Evolutionary conservation across 1,140 invertebrate species (phyloP), one percentile per base, ranked within the genome.

Genomic region (Drosophila kikkawai): DNA sequence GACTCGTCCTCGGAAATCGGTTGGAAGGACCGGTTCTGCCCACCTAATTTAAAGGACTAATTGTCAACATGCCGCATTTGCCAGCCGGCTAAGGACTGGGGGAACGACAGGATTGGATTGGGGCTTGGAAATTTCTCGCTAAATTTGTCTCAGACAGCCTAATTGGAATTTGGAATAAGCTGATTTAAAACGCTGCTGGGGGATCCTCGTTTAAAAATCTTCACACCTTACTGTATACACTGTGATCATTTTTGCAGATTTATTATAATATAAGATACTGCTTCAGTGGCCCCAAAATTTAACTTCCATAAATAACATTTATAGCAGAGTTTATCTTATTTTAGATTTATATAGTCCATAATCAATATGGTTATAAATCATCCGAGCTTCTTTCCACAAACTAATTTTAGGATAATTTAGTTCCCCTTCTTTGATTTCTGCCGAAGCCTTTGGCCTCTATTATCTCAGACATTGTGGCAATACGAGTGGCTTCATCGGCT

Each of bases 41-140:
- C 83, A 67, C 51, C 86, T 78, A 74, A 87, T 88, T 83, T 80
- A 61, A 78, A 80, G 70, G 80, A 87, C 84, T 88, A 87, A 87
- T 87, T 87, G 83, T 83, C 80, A 83, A 80, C 84, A 87, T 68
- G 75, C 44, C 57, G 63, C 58, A 34, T 22, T 47, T 41, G 34
- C 11, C 34, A 29, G 34, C 12, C 50, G 32, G 32, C 51, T 19
- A 11, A 50, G 29, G 26, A 8, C 8, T 5, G 17, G 7, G 17
- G 15, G 13, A 51, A 6, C 13, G 53, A 56, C 53, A 11, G 11
- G 26, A 34, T 26, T 13, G 66, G 29, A 26, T 66, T n/a, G 57
- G 19, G 37, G 39, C 26, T 22, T 15, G 19, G 12, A 42, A 36
- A 66, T 45, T 45, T 26, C 39, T 26, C 29, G 19, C 39, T 44